These are phyloP conservation scores for Orthonevra nobilis DNA, from an alignment of 2,888 invertebrate genomes.

Conservation along the genomic window DNA sequence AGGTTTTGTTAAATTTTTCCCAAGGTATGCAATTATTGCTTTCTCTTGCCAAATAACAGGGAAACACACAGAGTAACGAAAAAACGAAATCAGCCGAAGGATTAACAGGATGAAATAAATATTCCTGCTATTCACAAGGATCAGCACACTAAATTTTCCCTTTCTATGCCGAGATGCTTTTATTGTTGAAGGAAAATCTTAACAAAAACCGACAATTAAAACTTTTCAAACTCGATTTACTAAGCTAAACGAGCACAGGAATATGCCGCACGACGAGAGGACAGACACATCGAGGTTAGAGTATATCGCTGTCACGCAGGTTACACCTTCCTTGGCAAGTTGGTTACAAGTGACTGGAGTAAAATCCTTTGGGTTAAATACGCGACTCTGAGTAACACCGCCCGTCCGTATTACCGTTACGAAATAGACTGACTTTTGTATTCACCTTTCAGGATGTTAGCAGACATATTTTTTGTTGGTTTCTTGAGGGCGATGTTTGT, in stretches of 20 bases:
- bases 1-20: constrained; percentile 56
- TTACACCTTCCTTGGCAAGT: constrained; percentile 6
- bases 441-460: constrained; percentile 73
- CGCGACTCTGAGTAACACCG: constrained; percentile 59
- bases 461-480: constrained; percentile 68
- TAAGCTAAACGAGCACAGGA: constrained; percentile 8
- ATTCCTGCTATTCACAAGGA: constrained; percentile 55
- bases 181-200: background rate
- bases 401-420: constrained; percentile 72
- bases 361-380: constrained; percentile 22
- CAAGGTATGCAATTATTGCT: constrained; percentile 67
- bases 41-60: constrained; percentile 42
- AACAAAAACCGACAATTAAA: constrained; percentile 4
- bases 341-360: constrained; percentile 25
- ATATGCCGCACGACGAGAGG: constrained; percentile 22
- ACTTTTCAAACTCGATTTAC: constrained; percentile 40
- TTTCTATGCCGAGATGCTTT: constrained; percentile 9
- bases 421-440: constrained; percentile 74
- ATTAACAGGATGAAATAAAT: constrained; percentile 60
- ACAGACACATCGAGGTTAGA: constrained; percentile 19
- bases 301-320: constrained; percentile 23
- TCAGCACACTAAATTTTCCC: constrained; percentile 54
- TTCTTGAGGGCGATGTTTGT: constrained; percentile 37
- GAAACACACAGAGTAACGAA: constrained; percentile 17
- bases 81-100: constrained; percentile 25